Conservation (phyloP, 2,888 invertebrate genomes). For the Hemithea aestivaria region DNA sequence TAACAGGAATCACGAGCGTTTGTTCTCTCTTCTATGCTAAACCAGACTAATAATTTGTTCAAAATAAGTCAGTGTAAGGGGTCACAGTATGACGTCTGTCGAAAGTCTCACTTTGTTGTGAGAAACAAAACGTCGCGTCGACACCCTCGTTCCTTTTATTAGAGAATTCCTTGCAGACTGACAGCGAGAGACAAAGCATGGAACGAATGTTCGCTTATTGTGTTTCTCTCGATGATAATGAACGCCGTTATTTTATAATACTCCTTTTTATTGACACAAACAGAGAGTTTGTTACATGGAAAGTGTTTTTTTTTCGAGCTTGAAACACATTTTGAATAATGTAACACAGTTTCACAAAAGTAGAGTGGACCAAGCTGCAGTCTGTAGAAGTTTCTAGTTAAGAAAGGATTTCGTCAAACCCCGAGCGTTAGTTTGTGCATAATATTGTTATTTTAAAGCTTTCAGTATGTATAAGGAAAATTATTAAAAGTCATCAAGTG, state of each 20-base stretch:
- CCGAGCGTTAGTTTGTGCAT: no score
- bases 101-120: constrained; percentile 63
- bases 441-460: no score
- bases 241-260: constrained; percentile 63
- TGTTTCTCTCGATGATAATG: constrained; percentile 55
- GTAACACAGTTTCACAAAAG: no score
- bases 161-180: constrained; percentile 54
- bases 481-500: no score
- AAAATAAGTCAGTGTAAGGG: constrained; percentile 67
- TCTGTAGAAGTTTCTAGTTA: no score
- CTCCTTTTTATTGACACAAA: constrained; percentile 25
- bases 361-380: no score
- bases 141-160: constrained; percentile 72
- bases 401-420: no score
- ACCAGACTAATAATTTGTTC: constrained; percentile 77
- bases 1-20: constrained; percentile 71
- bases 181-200: constrained; percentile 60
- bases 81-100: constrained; percentile 68
- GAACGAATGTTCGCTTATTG: constrained; percentile 59
- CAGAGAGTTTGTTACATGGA: no score
- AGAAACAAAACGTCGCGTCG: constrained; percentile 72
- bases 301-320: no score
- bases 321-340: no score
- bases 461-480: no score
- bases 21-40: constrained; percentile 66